phyloP scores from a whole-genome alignment of 2,113 vertebrate species.

The Corydoras maculifer region DNA sequence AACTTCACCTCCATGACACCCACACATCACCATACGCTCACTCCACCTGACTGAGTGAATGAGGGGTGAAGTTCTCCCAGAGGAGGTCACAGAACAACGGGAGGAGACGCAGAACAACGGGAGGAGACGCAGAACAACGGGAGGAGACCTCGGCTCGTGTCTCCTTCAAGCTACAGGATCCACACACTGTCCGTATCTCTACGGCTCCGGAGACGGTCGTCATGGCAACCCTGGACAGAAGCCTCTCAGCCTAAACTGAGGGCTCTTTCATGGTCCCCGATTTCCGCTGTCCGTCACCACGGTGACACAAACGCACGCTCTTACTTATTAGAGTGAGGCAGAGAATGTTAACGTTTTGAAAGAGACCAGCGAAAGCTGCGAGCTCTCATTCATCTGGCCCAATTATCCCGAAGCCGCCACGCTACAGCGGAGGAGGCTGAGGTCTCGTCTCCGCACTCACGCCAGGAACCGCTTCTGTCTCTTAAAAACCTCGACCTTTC shows the following conservation, averaged over 20 bases:
- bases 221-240: slow-evolving; percentile 39
- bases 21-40: too few species aligned
- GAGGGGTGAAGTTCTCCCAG: too few species aligned
- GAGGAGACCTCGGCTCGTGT: too few species aligned
- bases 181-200: slow-evolving; percentile 27
- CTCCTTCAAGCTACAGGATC: slow-evolving; percentile 10
- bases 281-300: slow-evolving; percentile 13
- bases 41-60: too few species aligned
- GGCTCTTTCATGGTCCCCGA: slow-evolving; percentile 37
- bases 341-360: slow-evolving; percentile 18
- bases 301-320: slow-evolving; percentile 34
- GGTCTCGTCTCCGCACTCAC: too few species aligned
- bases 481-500: slow-evolving; percentile 4
- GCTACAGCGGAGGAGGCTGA: too few species aligned
- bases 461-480: neutral
- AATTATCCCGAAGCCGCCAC: too few species aligned
- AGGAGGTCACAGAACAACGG: too few species aligned
- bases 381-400: too few species aligned
- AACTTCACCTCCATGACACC: too few species aligned
- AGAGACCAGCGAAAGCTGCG: neutral
- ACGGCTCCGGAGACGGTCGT: slow-evolving; percentile 30
- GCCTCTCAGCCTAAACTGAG: slow-evolving; percentile 36
- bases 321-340: slow-evolving; percentile 6
- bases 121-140: too few species aligned
- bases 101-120: too few species aligned